Conservation (phyloP, 1,140 invertebrate species). For the Drosophila oshimai region DNA sequence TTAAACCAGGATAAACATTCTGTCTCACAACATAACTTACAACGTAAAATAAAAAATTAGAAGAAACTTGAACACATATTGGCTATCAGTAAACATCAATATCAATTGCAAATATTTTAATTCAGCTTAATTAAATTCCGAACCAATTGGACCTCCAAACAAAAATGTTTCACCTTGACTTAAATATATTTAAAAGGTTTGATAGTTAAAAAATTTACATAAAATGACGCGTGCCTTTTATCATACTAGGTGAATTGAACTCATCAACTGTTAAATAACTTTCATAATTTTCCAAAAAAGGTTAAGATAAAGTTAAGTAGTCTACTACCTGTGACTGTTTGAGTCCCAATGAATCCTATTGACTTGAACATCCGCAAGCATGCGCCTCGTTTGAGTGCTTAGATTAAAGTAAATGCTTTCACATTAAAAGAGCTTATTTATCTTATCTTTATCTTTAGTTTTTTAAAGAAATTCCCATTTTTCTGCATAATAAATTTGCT, state of each 20-base stretch:
- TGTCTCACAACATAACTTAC: too few relatives aligned
- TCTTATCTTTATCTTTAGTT: background rate
- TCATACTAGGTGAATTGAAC: background rate
- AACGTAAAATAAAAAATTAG: too few relatives aligned
- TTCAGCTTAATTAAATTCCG: too few relatives aligned
- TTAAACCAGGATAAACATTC: too few relatives aligned
- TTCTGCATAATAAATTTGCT: background rate
- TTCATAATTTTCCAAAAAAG: background rate
- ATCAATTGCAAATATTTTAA: too few relatives aligned
- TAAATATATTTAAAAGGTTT: background rate
- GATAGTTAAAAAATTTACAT: background rate
- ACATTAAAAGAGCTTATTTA: background rate
- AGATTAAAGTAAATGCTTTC: background rate
- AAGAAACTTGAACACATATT: too few relatives aligned
- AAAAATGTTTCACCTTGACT: too few relatives aligned
- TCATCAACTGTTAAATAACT: background rate
- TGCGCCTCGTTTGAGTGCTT: background rate
- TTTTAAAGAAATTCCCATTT: background rate
- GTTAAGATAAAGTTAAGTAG: constrained; percentile 6
- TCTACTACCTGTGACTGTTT: constrained; percentile 1
- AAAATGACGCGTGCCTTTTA: constrained; percentile 1
- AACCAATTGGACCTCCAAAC: too few relatives aligned
- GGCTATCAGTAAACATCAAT: too few relatives aligned
- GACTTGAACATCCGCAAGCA: background rate
- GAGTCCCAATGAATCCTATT: background rate